These are phyloP conservation scores for Edolisoma coerulescens DNA, from an alignment of 2,113 vertebrate genomes.

Conservation along the genomic window DNA sequence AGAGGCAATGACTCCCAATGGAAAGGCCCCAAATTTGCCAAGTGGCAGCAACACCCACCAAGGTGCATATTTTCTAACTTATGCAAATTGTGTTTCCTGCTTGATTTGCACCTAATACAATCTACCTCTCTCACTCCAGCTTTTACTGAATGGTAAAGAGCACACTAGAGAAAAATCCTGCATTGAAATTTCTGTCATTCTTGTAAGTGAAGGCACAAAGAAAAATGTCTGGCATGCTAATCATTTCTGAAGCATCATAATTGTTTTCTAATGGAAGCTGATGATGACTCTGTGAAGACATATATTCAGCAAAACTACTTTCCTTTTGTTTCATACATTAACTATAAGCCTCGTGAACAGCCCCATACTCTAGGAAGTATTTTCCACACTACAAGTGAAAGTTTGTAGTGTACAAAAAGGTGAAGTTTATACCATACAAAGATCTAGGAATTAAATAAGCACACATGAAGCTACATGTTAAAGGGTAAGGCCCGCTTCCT, in stretches of 20 bases:
- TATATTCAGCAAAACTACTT: not conserved
- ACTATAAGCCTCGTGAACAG: not conserved
- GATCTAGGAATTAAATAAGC: not conserved
- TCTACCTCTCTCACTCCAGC: not conserved
- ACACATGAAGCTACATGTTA: not conserved
- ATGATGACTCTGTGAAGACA: constrained; percentile 14
- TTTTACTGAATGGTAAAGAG: not conserved
- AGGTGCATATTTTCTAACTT: not conserved
- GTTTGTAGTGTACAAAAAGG: not conserved
- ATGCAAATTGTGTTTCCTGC: not conserved
- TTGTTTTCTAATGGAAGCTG: constrained; percentile 24
- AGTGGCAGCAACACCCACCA: not conserved
- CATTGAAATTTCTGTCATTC: not conserved
- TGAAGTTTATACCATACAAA: not conserved
- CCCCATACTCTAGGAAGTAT: not conserved
- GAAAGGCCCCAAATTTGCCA: not conserved
- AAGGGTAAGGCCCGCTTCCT: not conserved
- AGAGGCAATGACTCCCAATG: not conserved
- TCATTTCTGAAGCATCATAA: not conserved
- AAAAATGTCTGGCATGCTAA: not conserved
- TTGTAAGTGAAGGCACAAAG: not conserved
- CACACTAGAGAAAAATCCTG: not conserved
- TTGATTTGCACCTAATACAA: not conserved
- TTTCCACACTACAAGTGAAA: not conserved
- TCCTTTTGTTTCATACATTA: not conserved